These are phyloP conservation scores for Corvus hawaiiensis DNA, from an alignment of 2,113 vertebrate species.

Conservation along the genomic window DNA sequence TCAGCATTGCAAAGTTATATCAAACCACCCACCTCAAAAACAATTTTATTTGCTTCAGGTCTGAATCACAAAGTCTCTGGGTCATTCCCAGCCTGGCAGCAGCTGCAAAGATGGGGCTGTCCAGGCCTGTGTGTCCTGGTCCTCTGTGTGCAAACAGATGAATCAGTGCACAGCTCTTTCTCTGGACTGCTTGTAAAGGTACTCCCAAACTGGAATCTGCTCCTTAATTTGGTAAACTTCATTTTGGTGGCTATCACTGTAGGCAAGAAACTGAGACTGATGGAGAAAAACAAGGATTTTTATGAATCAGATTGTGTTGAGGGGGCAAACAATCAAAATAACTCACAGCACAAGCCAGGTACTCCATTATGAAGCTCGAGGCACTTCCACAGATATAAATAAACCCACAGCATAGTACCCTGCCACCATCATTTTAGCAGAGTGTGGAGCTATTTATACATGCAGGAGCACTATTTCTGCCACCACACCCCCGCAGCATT, in stretches of 20 bases:
- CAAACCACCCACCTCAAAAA: background rate
- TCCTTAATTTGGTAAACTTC: background rate
- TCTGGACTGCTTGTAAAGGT: background rate
- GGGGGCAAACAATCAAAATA: background rate
- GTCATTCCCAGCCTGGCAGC: background rate
- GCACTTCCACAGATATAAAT: background rate
- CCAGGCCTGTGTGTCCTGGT: accelerated
- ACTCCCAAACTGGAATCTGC: background rate
- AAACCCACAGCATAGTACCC: background rate
- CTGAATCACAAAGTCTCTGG: background rate
- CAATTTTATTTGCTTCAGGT: background rate
- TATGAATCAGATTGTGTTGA: background rate
- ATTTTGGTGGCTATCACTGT: background rate
- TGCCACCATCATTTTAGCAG: background rate
- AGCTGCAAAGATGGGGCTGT: background rate
- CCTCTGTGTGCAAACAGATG: background rate
- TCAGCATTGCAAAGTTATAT: background rate
- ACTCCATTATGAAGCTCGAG: background rate
- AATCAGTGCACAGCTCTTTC: background rate
- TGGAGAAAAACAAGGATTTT: background rate
- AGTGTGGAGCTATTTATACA: background rate
- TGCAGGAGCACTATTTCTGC: background rate
- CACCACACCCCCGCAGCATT: accelerated
- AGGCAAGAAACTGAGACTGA: background rate
- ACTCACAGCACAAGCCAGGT: background rate